These are phyloP conservation scores for Trachelus stipa DNA, from an alignment of 2,888 invertebrate species.

Conservation along the genomic window DNA sequence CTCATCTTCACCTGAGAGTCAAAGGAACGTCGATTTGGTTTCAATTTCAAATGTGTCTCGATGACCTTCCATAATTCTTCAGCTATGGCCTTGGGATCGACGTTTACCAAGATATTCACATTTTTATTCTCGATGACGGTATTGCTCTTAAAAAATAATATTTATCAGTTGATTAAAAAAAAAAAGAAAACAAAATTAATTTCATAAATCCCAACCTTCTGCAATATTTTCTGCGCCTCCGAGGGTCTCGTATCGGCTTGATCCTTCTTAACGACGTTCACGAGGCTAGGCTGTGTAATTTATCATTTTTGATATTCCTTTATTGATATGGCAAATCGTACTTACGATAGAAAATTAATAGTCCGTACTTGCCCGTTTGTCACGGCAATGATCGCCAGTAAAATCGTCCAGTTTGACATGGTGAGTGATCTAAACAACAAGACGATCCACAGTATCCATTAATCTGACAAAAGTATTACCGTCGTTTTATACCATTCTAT, in stretches of 20 bases:
- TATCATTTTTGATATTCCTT: neutral
- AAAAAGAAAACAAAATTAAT: neutral
- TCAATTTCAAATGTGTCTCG: slow-evolving; percentile 26
- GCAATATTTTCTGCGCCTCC: neutral
- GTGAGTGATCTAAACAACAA: neutral
- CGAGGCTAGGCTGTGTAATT: neutral
- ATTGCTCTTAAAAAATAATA: slow-evolving; percentile 14
- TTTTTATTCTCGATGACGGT: slow-evolving; percentile 41
- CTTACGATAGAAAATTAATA: neutral
- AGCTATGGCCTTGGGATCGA: slow-evolving; percentile 43
- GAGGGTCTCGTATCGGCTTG: neutral
- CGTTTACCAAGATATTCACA: slow-evolving; percentile 43
- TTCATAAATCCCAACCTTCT: neutral
- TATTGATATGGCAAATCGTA: neutral
- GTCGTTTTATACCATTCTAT: neutral
- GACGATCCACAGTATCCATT: neutral
- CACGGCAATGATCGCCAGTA: neutral
- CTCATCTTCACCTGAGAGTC: slow-evolving; percentile 9
- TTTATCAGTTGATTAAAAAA: neutral
- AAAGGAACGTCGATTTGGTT: neutral
- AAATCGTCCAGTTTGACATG: neutral
- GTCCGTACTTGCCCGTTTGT: neutral
- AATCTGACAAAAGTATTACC: slow-evolving; percentile 1
- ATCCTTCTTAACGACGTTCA: neutral
- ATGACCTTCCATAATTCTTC: slow-evolving; percentile 42